Evolutionary conservation across 2,113 vertebrate genomes (phyloP).

Genomic region (Alexandromys fortis): DNA sequence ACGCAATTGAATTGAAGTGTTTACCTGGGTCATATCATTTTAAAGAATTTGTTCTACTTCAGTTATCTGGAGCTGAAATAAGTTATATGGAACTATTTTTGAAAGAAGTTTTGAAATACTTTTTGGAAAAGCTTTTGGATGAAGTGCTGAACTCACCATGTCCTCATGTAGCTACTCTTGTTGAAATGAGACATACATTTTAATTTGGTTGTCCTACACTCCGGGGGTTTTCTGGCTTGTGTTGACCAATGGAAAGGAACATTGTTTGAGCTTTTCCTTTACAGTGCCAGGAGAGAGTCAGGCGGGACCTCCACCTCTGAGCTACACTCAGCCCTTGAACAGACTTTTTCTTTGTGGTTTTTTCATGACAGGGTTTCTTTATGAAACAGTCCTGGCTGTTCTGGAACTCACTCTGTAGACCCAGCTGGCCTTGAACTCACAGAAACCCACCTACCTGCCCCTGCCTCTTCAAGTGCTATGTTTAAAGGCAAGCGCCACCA

Average conservation of each 20-base stretch:
- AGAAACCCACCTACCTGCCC: no score
- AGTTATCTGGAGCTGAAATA: slow-evolving; percentile 33
- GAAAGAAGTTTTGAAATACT: background rate
- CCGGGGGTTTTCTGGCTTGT: slow-evolving; percentile 9
- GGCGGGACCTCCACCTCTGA: background rate
- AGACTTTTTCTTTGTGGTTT: background rate
- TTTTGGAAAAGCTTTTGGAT: slow-evolving; percentile 26
- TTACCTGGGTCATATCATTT: background rate
- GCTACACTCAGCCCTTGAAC: background rate
- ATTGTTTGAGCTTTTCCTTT: background rate
- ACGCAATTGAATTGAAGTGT: slow-evolving; percentile 16
- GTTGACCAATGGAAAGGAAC: slow-evolving; percentile 18
- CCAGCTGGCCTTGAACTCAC: no score
- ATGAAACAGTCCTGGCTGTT: no score
- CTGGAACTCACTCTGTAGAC: no score
- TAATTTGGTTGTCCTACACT: background rate
- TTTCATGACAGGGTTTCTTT: no score
- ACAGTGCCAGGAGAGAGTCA: background rate
- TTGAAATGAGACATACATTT: background rate
- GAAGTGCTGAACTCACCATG: background rate
- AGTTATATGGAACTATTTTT: slow-evolving; percentile 18
- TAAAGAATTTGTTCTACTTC: slow-evolving; percentile 14
- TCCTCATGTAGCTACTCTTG: background rate
- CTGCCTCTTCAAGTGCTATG: no score
- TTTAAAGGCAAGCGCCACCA: background rate